phyloP scores from a whole-genome alignment of 2,113 vertebrate species.

The Perca flavescens region DNA sequence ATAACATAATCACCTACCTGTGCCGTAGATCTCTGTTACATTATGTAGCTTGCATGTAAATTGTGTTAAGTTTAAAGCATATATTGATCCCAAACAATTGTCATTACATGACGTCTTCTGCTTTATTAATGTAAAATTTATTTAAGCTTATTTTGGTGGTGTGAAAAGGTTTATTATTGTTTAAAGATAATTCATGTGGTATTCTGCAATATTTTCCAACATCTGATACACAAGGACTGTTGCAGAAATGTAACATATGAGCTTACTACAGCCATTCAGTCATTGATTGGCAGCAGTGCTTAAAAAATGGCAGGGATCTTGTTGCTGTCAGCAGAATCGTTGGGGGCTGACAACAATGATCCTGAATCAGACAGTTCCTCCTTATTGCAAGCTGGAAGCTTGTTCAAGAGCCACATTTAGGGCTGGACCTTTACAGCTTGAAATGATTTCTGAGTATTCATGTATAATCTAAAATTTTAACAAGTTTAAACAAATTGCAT shows the following conservation, averaged over 20 bases:
- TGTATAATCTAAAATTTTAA: no score
- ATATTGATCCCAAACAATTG: background rate
- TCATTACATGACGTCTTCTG: background rate
- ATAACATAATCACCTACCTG: background rate
- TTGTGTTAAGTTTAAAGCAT: background rate
- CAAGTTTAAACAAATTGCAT: no score
- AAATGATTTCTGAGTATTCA: no score
- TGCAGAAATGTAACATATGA: background rate
- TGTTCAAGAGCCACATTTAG: background rate
- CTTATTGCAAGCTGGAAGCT: background rate
- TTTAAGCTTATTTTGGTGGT: background rate
- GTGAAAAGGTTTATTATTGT: background rate
- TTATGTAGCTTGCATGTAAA: background rate
- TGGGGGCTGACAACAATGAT: background rate
- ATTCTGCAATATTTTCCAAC: background rate
- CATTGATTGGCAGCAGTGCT: background rate
- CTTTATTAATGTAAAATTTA: background rate
- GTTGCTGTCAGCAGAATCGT: background rate
- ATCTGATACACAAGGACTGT: background rate
- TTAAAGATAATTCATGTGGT: background rate
- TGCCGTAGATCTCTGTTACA: background rate
- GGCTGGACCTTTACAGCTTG: no score
- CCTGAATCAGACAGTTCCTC: background rate
- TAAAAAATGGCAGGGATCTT: constrained; percentile 2
- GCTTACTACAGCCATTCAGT: background rate